Evolutionary conservation across 1,140 invertebrate species (phyloP).

Genomic region (Sycophila sp.): DNA sequence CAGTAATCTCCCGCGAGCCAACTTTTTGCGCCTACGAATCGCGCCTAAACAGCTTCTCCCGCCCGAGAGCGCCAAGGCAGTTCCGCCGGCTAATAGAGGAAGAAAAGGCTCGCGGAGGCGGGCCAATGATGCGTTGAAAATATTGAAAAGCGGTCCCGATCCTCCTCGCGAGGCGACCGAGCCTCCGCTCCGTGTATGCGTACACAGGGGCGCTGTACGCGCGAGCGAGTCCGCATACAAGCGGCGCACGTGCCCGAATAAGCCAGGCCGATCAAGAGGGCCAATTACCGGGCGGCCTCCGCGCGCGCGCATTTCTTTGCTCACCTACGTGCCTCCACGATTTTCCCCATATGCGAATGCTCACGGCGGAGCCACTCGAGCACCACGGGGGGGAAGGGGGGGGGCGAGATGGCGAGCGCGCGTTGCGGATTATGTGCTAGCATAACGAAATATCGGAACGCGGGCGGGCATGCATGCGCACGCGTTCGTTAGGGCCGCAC

Average conservation of each 20-base stretch:
- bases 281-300: slow-evolving; percentile 55
- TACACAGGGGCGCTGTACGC: not conserved
- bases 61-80: no score
- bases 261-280: slow-evolving; percentile 59
- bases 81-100: not conserved
- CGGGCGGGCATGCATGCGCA: slow-evolving; percentile 42
- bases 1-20: no score
- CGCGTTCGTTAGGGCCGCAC: slow-evolving; percentile 35
- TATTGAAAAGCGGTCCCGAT: slow-evolving; percentile 40
- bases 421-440: slow-evolving; percentile 35
- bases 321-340: not conserved
- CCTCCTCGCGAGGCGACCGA: not conserved
- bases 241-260: slow-evolving; percentile 44
- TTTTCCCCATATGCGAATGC: slow-evolving; percentile 36
- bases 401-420: no score
- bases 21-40: no score
- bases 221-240: not conserved
- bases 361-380: slow-evolving; percentile 48
- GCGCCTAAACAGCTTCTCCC: no score
- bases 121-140: slow-evolving; percentile 32
- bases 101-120: not conserved
- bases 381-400: slow-evolving; percentile 39
- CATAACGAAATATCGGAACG: slow-evolving; percentile 47
- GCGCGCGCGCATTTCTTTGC: slow-evolving; percentile 21
- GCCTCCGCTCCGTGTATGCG: no score